These are phyloP conservation scores for Seira sanloemensis DNA, from an alignment of 2,888 invertebrate species.

Conservation along the genomic window DNA sequence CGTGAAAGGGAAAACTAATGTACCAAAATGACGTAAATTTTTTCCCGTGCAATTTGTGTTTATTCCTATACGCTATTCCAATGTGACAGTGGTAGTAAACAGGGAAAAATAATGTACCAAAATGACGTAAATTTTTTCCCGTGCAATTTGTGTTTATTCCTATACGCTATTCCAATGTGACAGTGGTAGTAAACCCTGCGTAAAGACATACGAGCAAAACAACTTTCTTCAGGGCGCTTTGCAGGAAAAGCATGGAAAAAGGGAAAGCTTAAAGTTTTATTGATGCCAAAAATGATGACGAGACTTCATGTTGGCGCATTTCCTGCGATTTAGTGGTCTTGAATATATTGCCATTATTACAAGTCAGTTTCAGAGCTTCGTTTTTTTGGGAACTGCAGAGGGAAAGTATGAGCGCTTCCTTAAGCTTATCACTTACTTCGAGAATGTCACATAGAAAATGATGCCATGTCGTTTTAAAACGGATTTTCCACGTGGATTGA, in stretches of 20 bases:
- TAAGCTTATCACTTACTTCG: conserved; percentile 51
- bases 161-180: not conserved
- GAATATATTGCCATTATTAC: not conserved
- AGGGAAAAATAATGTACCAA: not conserved
- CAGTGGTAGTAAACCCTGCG: not conserved
- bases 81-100: too few relatives aligned
- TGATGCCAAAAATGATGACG: conserved; percentile 11
- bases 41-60: not conserved
- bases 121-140: not conserved
- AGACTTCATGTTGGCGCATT: conserved; percentile 11
- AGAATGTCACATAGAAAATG: conserved; percentile 53
- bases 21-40: not conserved
- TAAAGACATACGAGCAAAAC: not conserved
- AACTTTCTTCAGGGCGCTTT: not conserved
- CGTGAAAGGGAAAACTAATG: too few relatives aligned
- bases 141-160: not conserved
- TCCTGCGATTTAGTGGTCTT: not conserved
- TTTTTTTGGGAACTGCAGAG: not conserved
- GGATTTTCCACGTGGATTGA: conserved; percentile 60
- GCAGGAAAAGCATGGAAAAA: not conserved
- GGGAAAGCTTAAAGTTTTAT: not conserved
- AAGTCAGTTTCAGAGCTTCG: not conserved
- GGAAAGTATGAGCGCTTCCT: not conserved
- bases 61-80: not conserved
- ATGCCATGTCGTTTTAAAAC: conserved; percentile 52